Conservation (phyloP, 1,140 invertebrate genomes). For the Aleiodes sp. region DNA sequence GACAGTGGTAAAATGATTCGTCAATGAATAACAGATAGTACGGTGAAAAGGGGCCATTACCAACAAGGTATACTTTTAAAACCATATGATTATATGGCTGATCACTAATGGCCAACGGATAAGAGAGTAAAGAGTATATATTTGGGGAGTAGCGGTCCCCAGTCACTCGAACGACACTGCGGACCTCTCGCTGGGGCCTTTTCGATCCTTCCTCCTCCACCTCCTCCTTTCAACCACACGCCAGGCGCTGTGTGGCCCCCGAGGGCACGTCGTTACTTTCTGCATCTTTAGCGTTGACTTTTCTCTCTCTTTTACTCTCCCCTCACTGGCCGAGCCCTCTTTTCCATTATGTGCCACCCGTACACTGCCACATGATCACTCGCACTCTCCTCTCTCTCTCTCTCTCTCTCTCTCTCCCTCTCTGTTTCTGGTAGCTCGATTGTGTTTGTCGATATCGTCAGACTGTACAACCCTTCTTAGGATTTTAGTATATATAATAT, state of each 20-base stretch:
- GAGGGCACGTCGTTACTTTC: conserved; percentile 34
- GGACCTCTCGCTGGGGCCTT: conserved; percentile 26
- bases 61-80: conserved; percentile 42
- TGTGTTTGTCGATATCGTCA: conserved; percentile 30
- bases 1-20: background rate
- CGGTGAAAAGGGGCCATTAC: conserved; percentile 34
- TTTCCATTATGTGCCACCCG: background rate
- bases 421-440: conserved; percentile 27
- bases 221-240: background rate
- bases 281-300: conserved; percentile 11
- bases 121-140: conserved; percentile 33
- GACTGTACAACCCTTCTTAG: conserved; percentile 11
- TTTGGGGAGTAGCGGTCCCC: conserved; percentile 44
- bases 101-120: conserved; percentile 53
- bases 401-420: background rate
- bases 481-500: background rate
- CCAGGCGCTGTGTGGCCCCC: conserved; percentile 26
- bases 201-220: conserved; percentile 8
- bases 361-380: background rate
- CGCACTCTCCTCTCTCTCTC: background rate
- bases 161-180: conserved; percentile 51
- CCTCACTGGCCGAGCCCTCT: background rate
- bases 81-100: background rate
- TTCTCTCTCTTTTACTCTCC: background rate
- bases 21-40: background rate